Percentiles rank a stretch among this genome's conserved stretches.
These are phyloP conservation scores for Lanius collurio DNA, from an alignment of 2,113 vertebrate genomes.

Conservation along the genomic window DNA sequence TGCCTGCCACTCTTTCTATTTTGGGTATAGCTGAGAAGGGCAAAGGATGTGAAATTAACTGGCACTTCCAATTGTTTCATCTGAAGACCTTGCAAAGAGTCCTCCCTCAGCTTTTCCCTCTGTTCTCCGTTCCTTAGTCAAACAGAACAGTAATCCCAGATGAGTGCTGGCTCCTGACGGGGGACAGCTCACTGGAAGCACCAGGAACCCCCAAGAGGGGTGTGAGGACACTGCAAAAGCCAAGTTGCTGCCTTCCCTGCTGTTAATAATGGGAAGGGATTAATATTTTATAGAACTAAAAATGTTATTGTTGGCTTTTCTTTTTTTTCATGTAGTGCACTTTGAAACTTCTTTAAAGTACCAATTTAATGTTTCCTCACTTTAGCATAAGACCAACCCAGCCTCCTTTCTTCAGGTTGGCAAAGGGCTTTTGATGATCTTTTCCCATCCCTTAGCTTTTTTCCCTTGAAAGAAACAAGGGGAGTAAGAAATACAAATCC, in stretches of 20 bases:
- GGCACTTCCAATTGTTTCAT: neutral
- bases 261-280: neutral
- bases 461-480: constrained; percentile 10
- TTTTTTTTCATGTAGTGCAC: neutral
- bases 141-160: neutral
- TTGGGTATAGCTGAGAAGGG: neutral
- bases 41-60: neutral
- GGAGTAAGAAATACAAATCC: neutral
- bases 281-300: neutral
- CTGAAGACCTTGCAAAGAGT: neutral
- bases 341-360: neutral
- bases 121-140: neutral
- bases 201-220: neutral
- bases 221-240: neutral
- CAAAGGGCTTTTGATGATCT: neutral
- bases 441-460: constrained; percentile 6
- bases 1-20: neutral
- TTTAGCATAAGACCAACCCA: neutral
- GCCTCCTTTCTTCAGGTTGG: neutral
- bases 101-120: neutral
- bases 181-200: neutral
- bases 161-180: neutral
- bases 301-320: neutral
- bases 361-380: neutral
- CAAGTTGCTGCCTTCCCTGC: neutral